Evolutionary conservation across 2,888 invertebrate species (phyloP).

Genomic region (Dryococelus australis): DNA sequence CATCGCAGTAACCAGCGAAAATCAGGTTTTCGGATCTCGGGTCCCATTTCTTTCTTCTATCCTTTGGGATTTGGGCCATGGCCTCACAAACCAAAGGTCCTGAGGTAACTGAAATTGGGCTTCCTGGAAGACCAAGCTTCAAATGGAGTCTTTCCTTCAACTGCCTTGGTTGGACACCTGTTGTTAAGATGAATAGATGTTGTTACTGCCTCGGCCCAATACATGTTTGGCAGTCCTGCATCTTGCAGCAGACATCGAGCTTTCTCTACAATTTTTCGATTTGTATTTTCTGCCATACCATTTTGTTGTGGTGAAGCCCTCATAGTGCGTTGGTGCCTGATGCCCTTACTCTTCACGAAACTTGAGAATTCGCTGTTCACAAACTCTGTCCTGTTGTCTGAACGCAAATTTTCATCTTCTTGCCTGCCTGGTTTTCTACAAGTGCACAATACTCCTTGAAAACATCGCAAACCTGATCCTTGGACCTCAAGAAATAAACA

Average conservation of each 20-base stretch:
- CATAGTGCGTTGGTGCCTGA: not conserved
- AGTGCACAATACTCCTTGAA: conserved; percentile 22
- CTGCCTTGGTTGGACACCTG: too few relatives aligned
- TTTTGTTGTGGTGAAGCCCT: conserved; percentile 18
- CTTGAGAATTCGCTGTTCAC: not conserved
- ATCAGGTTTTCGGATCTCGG: too few relatives aligned
- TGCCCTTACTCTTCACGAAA: not conserved
- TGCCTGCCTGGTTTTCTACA: not conserved
- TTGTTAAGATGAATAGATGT: not conserved
- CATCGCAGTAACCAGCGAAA: not conserved
- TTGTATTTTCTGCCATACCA: not conserved
- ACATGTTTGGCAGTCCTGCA: not conserved
- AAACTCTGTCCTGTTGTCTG: not conserved
- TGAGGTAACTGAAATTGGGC: not conserved
- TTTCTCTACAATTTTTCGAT: conserved; percentile 12
- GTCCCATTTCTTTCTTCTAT: conserved; percentile 12
- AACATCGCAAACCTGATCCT: not conserved
- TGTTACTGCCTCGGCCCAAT: not conserved
- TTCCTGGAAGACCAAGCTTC: not conserved
- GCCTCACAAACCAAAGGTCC: not conserved
- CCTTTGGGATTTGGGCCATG: not conserved
- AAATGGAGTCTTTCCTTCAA: not conserved
- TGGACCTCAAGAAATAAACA: not conserved
- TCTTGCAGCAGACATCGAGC: not conserved
- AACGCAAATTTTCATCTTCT: not conserved